Base-by-base conservation (phyloP, 37 sponge, comb jelly and placozoan species). In the Beroe ovata region DNA sequence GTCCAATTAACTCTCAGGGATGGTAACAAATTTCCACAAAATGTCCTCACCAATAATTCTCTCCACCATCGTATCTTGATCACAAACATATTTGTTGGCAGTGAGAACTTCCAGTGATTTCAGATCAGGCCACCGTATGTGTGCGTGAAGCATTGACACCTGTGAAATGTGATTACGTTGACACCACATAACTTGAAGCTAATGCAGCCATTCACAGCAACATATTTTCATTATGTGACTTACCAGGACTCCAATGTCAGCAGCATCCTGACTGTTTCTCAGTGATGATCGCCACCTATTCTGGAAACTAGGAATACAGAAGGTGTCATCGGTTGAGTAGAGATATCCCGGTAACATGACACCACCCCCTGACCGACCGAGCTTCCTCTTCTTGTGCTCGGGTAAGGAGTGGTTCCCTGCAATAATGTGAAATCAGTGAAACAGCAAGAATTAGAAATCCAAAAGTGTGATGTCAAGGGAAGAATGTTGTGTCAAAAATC, bases 91-190 rank as follows among this genome's bases (percentile, higher is more conserved):
- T 36, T 77, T 33, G 38, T 77, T 77, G 8, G 39, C 84, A 28
- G 84, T 77, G 36, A 77, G 84, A 40, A 42, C 54, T 19, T 8
- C 25, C 54, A 77, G 42, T 2, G 42, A 42, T 21, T 36, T 77
- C 23, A 77, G 42, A 6, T 77, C 84, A n/a, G 84, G 54, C 84
- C 84, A 77, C 4, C 26, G 35, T 26, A 77, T 38, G 54, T 77
- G 84, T 6, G 84, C 39, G 38, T 77, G 84, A 42, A 77, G 47
- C 84, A 77, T 77, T 8, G 84, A 77, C 18, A 77, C n/a, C 84
- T 77, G 84, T 4, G 11, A 47, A 47, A 47, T n/a, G n/a, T n/a
- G n/a, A n/a, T n/a, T n/a, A n/a, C n/a, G n/a, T n/a, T n/a, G n/a
- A n/a, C n/a, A n/a, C n/a, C n/a, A n/a, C n/a, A n/a, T n/a, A n/a